Evolutionary conservation across 1,140 invertebrate genomes (phyloP), one percentile per base, ranked within the genome.

Genomic region (Halictus rubicundus): DNA sequence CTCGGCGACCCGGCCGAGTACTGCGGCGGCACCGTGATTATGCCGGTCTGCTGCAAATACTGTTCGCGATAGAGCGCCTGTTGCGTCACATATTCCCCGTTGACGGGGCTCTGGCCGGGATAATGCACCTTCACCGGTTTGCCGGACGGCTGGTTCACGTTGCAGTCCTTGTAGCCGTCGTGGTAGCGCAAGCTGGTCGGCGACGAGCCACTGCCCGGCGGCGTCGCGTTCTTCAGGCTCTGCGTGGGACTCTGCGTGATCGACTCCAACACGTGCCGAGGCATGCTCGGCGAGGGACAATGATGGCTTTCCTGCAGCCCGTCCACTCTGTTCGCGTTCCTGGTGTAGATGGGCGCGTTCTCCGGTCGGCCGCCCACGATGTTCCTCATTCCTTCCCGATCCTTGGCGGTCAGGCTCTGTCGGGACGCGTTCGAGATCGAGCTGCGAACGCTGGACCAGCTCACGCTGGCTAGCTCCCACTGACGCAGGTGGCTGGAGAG

Each of bases 241-340:
- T 92, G 91, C 0, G 92, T 93, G 1, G 92, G 92, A 66, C 92
- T 92, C 65, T 93, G 92, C 0, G 89, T 91, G 68, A 93, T 93
- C 0, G 92, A 89, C 71, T 93, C 92, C 25, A 93, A 83, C 0
- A 92, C 89, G 83, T 93, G 92, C 0, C 91, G 84, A 0, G 91
- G 91, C 90, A 92, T 92, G 54, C 86, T 90, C 2, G 91, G 89
- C 64, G 92, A 91, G 0, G 86, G 88, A 54, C 80, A 85, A 9
- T 88, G 82, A 69, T 88, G 82, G 72, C 52, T 78, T 27, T 92
- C 91, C 27, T 92, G 87, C 0, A 93, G 86, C 14, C 92, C 92
- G 70, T 93, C 92, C 2, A 92, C 87, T 3, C 92, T 88, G 68
- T 91, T 91, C 1, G 91, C 91, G 75, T 84, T 90, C 32, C 89